Percentiles rank a stretch among this genome's conserved stretches.
Evolutionary conservation across 2,797 vertebrate species (phyloP).

Genomic region (Lutjanus argentimaculatus): DNA sequence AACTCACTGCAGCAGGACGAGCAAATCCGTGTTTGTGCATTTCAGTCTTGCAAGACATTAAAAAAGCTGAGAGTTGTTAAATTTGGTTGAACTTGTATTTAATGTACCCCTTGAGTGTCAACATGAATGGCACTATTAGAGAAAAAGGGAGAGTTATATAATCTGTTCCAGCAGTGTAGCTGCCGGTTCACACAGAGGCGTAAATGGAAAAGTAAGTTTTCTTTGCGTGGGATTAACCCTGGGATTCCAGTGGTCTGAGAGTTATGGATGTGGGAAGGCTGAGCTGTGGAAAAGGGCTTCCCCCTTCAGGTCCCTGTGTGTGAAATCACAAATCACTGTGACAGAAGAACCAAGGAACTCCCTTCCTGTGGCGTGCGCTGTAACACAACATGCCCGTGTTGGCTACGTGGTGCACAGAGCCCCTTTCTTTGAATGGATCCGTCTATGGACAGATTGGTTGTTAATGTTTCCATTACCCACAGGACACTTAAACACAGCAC

Average conservation of each 20-base stretch:
- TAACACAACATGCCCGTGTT: conserved; percentile 22
- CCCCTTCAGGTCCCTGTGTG: conserved; percentile 38
- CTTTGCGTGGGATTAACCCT: conserved; percentile 28
- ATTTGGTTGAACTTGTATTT: conserved; percentile 3
- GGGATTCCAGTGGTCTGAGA: conserved; percentile 61
- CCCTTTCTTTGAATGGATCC: conserved; percentile 44
- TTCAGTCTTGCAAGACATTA: conserved; percentile 6
- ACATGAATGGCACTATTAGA: neutral
- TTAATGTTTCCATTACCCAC: conserved; percentile 44
- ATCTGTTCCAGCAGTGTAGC: conserved; percentile 37
- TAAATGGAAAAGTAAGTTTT: conserved; percentile 68
- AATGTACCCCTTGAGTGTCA: conserved; percentile 3
- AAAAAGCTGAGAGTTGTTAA: neutral
- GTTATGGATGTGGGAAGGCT: conserved; percentile 44
- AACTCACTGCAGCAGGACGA: neutral
- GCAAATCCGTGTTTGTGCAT: neutral
- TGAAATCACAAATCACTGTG: conserved; percentile 66
- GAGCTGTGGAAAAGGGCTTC: conserved; percentile 67
- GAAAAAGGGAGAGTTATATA: conserved; percentile 33
- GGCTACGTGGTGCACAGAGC: conserved; percentile 26
- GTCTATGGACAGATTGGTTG: conserved; percentile 22
- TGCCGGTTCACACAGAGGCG: conserved; percentile 18
- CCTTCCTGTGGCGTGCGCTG: conserved; percentile 51
- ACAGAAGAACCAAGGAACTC: conserved; percentile 62
- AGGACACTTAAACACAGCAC: neutral